These are phyloP conservation scores for Mizuhopecten yessoensis DNA, from an alignment of 1,140 invertebrate species.

Conservation along the genomic window DNA sequence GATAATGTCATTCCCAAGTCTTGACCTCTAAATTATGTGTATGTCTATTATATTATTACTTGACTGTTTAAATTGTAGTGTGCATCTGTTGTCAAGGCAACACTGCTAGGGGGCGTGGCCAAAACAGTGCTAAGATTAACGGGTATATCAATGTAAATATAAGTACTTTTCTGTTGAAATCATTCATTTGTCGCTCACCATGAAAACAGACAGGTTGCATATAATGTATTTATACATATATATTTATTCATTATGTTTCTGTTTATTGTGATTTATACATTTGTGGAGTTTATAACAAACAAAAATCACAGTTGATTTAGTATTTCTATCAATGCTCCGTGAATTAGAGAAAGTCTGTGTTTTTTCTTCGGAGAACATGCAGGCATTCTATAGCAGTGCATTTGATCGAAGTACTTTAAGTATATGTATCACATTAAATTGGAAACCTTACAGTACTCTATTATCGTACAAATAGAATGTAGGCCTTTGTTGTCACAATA, in stretches of 20 bases:
- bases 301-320: neutral
- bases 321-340: neutral
- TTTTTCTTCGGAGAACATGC: neutral
- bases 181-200: slow-evolving; percentile 33
- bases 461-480: neutral
- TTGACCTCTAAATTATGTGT: no score
- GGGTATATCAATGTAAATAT: slow-evolving; percentile 19
- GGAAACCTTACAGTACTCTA: neutral
- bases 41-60: neutral
- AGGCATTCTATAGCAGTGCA: neutral
- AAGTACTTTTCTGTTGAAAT: neutral
- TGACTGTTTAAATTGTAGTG: neutral
- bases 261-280: neutral
- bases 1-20: no score
- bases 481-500: neutral
- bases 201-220: neutral
- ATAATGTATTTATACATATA: neutral
- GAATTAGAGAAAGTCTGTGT: neutral
- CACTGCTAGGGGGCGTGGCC: neutral
- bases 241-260: neutral
- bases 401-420: neutral
- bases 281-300: neutral
- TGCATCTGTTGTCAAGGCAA: neutral
- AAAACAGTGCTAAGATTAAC: slow-evolving; percentile 1
- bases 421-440: neutral